Conservation (phyloP, 2,888 invertebrate species). For the Blomia tropicalis region DNA sequence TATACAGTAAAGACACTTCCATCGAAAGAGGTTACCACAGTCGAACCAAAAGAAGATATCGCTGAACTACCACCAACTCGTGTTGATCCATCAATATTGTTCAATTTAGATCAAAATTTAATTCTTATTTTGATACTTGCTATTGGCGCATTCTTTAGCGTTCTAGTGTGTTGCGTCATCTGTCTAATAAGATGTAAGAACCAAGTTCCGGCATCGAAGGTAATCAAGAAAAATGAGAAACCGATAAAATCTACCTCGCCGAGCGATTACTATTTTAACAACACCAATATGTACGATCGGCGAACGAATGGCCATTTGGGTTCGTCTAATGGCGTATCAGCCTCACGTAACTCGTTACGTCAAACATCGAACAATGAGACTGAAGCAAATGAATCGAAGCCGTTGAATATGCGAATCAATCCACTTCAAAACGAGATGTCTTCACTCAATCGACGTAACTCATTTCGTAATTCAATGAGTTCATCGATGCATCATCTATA, state of each 20-base stretch:
- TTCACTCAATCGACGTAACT: slow-evolving; percentile 16
- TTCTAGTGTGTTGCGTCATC: slow-evolving; percentile 18
- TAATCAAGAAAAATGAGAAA: slow-evolving; percentile 16
- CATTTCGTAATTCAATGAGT: slow-evolving; percentile 4
- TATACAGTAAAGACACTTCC: slow-evolving; percentile 49
- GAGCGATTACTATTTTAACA: slow-evolving; percentile 10
- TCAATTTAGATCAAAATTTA: neutral
- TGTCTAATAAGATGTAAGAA: slow-evolving; percentile 18
- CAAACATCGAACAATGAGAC: neutral
- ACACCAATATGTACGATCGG: slow-evolving; percentile 13
- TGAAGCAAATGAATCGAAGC: slow-evolving; percentile 4
- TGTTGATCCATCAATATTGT: neutral
- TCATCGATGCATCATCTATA: neutral
- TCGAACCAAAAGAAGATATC: neutral
- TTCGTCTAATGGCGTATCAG: neutral
- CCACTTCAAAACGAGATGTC: slow-evolving; percentile 19
- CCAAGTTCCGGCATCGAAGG: slow-evolving; percentile 16
- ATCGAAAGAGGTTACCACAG: neutral
- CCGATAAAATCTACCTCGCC: slow-evolving; percentile 6
- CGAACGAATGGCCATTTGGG: slow-evolving; percentile 18
- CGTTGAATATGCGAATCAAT: slow-evolving; percentile 26
- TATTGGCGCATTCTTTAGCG: slow-evolving; percentile 16
- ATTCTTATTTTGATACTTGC: slow-evolving; percentile 6
- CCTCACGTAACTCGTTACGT: slow-evolving; percentile 9
- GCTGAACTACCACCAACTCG: neutral